Conservation (phyloP, 2,888 invertebrate genomes). For the Pyrrhosoma nymphula region DNA sequence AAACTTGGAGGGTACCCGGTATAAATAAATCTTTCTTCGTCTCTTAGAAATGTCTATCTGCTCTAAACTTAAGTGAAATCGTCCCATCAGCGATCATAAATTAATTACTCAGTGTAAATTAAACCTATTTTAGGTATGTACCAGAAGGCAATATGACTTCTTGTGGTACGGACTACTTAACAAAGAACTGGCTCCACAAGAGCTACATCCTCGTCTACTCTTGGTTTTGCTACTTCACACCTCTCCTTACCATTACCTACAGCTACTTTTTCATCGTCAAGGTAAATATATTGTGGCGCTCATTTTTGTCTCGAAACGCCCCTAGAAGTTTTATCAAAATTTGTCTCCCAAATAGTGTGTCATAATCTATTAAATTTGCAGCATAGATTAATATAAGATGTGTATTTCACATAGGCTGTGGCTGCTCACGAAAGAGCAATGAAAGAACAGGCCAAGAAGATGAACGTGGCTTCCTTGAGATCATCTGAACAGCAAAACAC, state of each 20-base stretch:
- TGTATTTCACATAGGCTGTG: constrained; percentile 73
- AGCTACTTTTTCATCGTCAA: constrained; percentile 93
- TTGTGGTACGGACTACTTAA: constrained; percentile 93
- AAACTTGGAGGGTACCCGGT: too few relatives aligned
- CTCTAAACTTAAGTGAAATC: too few relatives aligned
- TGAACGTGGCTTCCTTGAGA: constrained; percentile 75
- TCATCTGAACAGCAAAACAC: constrained; percentile 73
- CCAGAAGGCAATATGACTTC: constrained; percentile 97
- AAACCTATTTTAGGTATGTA: constrained; percentile 84
- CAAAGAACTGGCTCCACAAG: constrained; percentile 86
- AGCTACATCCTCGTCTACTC: constrained; percentile 90
- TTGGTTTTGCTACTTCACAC: constrained; percentile 88
- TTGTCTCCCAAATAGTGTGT: too few relatives aligned
- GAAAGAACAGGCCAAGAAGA: constrained; percentile 76
- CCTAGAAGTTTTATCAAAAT: neutral
- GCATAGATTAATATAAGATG: neutral
- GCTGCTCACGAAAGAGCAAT: constrained; percentile 75
- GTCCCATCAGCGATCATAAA: too few relatives aligned
- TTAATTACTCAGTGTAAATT: too few relatives aligned
- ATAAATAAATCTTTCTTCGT: too few relatives aligned
- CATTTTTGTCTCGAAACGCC: neutral
- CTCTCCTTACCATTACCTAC: constrained; percentile 89
- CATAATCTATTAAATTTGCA: neutral
- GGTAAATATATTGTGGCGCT: constrained; percentile 72
- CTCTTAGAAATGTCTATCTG: too few relatives aligned